Evolutionary conservation across 2,888 invertebrate genomes (phyloP), one percentile per base, ranked within the genome.

Genomic region (Agrochola circellaris): DNA sequence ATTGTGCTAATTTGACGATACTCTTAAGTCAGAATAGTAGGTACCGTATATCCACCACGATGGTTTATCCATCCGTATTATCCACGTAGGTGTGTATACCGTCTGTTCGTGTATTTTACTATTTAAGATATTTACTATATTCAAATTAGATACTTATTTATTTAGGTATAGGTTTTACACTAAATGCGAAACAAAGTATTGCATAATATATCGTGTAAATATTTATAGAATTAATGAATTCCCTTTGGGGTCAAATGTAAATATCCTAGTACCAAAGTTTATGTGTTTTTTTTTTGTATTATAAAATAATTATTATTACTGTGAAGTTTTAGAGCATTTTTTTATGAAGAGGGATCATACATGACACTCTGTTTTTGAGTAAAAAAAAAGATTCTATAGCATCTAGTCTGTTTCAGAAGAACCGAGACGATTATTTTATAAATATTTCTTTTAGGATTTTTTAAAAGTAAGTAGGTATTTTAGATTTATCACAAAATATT

Each of bases 201-300:
- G 92, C 92, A 92, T 91, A 91, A 89, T 89, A 88, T 87, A 86
- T 85, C 83, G 73, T 88, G 86, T 90, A 90, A 86, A 90, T 89
- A 87, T 67, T 65, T 60, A 26, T 85, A 81, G 67, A 66, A 54
- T 67, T 60, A 74, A 73, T 81, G 76, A 74, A 73, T 81, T 79
- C 85, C 77, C 85, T 81, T 83, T 85, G 81, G 83, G 83, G 69
- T 88, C 90, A 89, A 84, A 89, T 93, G 92, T 86, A 86, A 87
- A 87, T 90, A 91, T 89, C 86, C 77, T 90, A 91, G 89, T 89
- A 93, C 94, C 94, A 94, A 94, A 95, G 94, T 91, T 92, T 89
- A 45, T 77, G 80, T 83, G 56, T 90, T 84, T 88, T 87, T 51
- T 82, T 87, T 83, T 81, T 84, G 71, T 87, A 77, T 82, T 87